Conservation (phyloP, 2,113 vertebrate species). For the Micronycteris hirsuta region DNA sequence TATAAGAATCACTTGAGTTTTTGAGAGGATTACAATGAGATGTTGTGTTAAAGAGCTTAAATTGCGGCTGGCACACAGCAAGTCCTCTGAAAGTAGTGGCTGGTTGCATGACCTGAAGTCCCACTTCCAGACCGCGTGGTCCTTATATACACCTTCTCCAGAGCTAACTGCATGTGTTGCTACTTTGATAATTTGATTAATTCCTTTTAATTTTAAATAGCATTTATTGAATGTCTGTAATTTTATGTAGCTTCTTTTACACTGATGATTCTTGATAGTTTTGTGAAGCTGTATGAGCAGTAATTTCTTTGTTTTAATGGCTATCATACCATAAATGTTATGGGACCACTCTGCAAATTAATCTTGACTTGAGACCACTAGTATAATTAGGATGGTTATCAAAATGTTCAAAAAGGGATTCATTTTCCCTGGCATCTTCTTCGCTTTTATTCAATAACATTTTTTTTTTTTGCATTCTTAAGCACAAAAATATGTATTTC, state of each 20-base stretch:
- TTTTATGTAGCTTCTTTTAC: not conserved
- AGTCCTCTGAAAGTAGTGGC: not conserved
- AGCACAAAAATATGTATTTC: not conserved
- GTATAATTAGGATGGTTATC: not conserved
- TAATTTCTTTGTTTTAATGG: not conserved
- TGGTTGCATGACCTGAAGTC: not conserved
- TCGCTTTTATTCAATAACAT: not conserved
- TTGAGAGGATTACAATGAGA: not conserved
- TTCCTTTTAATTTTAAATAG: not conserved
- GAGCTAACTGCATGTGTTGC: not conserved
- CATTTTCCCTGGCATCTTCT: not conserved
- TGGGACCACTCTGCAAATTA: not conserved
- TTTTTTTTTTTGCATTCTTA: not conserved
- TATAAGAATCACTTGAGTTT: not conserved
- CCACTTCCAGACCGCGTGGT: not conserved
- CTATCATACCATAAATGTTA: not conserved
- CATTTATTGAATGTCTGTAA: not conserved
- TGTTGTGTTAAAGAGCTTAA: not conserved
- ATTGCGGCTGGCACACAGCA: not conserved
- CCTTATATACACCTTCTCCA: not conserved
- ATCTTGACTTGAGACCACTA: not conserved
- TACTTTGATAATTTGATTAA: not conserved
- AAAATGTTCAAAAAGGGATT: not conserved
- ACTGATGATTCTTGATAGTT: not conserved
- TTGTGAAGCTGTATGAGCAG: not conserved